These are phyloP conservation scores for Chrysolina oricalcia DNA, from an alignment of 2,888 invertebrate species.

Conservation along the genomic window DNA sequence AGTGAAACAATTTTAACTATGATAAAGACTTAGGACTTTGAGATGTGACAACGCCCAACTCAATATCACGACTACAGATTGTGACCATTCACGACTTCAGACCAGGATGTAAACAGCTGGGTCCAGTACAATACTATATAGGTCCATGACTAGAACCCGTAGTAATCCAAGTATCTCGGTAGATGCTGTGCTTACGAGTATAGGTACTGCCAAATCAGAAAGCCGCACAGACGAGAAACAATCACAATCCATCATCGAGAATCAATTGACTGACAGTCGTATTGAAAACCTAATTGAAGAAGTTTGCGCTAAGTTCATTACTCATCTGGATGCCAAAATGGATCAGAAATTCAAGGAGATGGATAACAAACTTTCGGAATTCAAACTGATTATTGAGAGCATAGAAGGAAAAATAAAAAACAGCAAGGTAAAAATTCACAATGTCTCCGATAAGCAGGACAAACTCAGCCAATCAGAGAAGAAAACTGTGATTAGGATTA, in stretches of 20 bases:
- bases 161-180: neutral
- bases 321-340: constrained; percentile 3
- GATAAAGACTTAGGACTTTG: too few species aligned
- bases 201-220: too few species aligned
- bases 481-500: neutral
- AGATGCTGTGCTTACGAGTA: neutral
- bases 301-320: neutral
- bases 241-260: too few species aligned
- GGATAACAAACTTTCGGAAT: neutral
- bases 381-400: neutral
- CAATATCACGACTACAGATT: too few species aligned
- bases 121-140: too few species aligned
- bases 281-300: neutral
- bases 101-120: too few species aligned
- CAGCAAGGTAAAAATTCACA: neutral
- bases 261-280: neutral
- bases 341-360: neutral
- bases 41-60: too few species aligned
- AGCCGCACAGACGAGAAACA: too few species aligned
- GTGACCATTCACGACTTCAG: too few species aligned
- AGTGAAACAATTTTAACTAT: too few species aligned
- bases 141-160: neutral
- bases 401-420: neutral
- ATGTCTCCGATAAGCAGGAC: neutral
- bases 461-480: neutral